Evolutionary conservation across 2,888 invertebrate genomes (phyloP), one percentile per base, ranked within the genome.

Genomic region (Acrobasis consociella): DNA sequence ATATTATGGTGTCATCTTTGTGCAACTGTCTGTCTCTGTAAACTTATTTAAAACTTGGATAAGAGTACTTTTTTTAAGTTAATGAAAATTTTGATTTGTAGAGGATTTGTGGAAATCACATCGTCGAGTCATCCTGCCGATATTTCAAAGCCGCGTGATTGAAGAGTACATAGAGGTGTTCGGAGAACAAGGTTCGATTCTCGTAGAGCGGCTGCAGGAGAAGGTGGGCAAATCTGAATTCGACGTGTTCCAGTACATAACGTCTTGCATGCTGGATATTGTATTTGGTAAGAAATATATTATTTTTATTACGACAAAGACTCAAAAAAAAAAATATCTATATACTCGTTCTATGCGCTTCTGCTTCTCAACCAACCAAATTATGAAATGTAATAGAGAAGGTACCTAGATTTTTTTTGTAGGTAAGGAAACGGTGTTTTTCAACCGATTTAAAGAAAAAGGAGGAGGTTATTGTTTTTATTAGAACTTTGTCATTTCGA

Each of bases 81-180:
- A 31, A 22, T 50, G 46, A 22, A 11, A 17, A 52, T 63, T 58
- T 59, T 67, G 37, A 63, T 15, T 72, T 81, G 71, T 80, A 89
- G 95, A 94, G 53, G 80, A 85, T 0, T 88, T 94, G 74, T 95
- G 95, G 95, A 93, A 91, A 70, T 72, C 77, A 0, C 91, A 95
- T 63, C 85, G 95, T 5, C 93, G 93, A 70, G 76, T 94, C 49
- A 84, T 95, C 3, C 89, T 94, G 15, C 94, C 95, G 0, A 92
- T 95, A 15, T 95, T 95, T 76, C 94, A 94, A 75, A 94, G 94
- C 75, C 93, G 93, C 64, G 91, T 94, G 64, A 80, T 95, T 42
- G 93, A 95, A 64, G 93, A 94, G 50, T 95, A 94, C 72, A 86
- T 95, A 9, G 90, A 92, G 5, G 90, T 95, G 8, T 95, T 95